Evolutionary conservation across 2,113 vertebrate genomes (phyloP), one percentile per base, ranked within the genome.

Genomic region (Malaclemys terrapin): DNA sequence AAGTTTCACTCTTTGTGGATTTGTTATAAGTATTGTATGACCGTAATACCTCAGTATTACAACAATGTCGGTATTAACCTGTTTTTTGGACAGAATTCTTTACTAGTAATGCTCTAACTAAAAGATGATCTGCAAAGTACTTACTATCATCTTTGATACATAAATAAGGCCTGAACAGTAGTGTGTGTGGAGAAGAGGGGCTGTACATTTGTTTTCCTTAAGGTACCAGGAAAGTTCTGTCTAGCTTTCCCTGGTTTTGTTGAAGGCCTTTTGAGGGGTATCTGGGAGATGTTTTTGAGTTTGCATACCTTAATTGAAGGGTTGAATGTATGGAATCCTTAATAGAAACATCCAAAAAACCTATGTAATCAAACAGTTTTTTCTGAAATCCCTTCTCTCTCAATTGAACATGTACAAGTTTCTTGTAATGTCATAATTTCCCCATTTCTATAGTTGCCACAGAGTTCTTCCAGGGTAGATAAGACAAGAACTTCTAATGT

Each of bases 121-220:
- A 56, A 81, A 31, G 0, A 1, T 20, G 16, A 24, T 14, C 10
- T 87, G 0, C 7, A 3, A 16, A 4, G 72, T 14, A 16, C 4
- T 54, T 84, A 6, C 13, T 78, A 29, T 38, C n/a, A 0, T 49
- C 0, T 47, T 82, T 35, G 91, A 25, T 54, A 10, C 72, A 86
- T 25, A 81, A 80, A 85, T 69, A n/a, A 4, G n/a, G 17, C 19
- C n/a, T 72, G 65, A 72, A 72, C 35, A 38, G 65, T 31, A 62
- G 20, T 49, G 19, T 49, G 6, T 86, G 53, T 12, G 20, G 69
- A 56, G 20, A 4, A 53, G 4, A 10, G 82, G 2, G 22, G 42
- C 38, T 29, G 25, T 65, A 2, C 1, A 4, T 10, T 7, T 89
- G 1, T 22, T 52, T 5, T 65, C 2, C 59, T 0, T 59, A 10